Evolutionary conservation across 2,888 invertebrate species (phyloP), one percentile per base, ranked within the genome.

Genomic region (Diogma glabrata): DNA sequence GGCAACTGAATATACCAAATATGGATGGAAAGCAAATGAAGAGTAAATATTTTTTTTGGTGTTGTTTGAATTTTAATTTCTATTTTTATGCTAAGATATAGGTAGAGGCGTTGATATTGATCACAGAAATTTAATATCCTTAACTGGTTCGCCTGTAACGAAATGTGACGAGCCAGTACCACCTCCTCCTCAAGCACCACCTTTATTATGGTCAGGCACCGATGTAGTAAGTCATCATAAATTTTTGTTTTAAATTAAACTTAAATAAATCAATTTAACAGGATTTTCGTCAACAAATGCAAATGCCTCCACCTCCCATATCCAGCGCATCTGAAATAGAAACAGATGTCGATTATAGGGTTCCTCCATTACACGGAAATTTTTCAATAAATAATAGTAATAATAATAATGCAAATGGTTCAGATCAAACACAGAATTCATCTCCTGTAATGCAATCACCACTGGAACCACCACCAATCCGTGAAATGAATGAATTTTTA

Each of bases 121-220:
- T 66, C 88, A 88, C 62, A 76, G 89, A 57, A 90, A 90, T 70
- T 69, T 90, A 54, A 90, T 90, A 62, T 83, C 87, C 53, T 67
- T 90, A 49, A 89, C 89, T 10, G 86, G 87, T 30, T 85, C 82
- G 19, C 82, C 81, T 1, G 72, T 64, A 9, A 52, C 50, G 7
- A 56, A 53, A 33, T 9, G n/a, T n/a, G n/a, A 33, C 10, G 46
- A 49, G 26, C 33, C 49, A 48, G 22, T 48, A 22, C 48, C 59
- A 33, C 28, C 53, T 12, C 40, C 56, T n/a, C 57, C 58, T 56
- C 50, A 54, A 24, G 48, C 54, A 22, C 48, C 48, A 22, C n/a
- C 33, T 8, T 4, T 36, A 14, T 33, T 48, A 10, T 48, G 48
- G 48, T 48, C 57, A 54, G 46, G 55, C 10, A 47, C 14, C 33